Conservation (phyloP, 2,888 invertebrate genomes). For the Phasia obesa region DNA sequence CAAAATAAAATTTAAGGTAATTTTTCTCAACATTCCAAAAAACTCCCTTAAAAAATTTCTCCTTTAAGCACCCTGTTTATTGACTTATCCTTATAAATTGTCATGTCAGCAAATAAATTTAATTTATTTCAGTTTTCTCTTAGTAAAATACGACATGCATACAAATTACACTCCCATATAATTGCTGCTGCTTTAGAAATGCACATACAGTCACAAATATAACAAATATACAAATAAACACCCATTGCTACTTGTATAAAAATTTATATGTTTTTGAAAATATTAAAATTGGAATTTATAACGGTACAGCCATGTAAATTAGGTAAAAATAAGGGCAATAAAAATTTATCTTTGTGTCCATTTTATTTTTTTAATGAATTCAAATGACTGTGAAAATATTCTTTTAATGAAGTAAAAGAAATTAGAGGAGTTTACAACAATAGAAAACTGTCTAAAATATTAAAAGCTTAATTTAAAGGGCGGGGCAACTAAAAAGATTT, state of each 20-base stretch:
- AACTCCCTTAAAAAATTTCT: neutral
- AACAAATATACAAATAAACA: neutral
- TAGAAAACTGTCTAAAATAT: neutral
- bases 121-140: neutral
- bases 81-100: neutral
- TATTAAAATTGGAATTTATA: neutral
- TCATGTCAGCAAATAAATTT: conserved; percentile 38
- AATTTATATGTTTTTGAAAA: neutral
- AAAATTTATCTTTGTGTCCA: neutral
- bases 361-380: conserved; percentile 6
- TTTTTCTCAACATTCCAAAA: too few relatives aligned
- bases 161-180: conserved; percentile 17
- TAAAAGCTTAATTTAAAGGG: neutral
- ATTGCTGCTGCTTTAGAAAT: neutral
- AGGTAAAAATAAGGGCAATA: conserved; percentile 35
- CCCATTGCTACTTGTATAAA: neutral
- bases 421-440: too few relatives aligned
- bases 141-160: neutral
- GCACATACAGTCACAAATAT: neutral
- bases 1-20: too few relatives aligned
- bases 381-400: neutral
- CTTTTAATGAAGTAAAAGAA: too few relatives aligned
- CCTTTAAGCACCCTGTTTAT: conserved; percentile 3
- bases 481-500: neutral
- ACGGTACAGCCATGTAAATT: conserved; percentile 19